phyloP scores from a whole-genome alignment of 64 coral and sea anemone genomes.

The Montipora cactus region DNA sequence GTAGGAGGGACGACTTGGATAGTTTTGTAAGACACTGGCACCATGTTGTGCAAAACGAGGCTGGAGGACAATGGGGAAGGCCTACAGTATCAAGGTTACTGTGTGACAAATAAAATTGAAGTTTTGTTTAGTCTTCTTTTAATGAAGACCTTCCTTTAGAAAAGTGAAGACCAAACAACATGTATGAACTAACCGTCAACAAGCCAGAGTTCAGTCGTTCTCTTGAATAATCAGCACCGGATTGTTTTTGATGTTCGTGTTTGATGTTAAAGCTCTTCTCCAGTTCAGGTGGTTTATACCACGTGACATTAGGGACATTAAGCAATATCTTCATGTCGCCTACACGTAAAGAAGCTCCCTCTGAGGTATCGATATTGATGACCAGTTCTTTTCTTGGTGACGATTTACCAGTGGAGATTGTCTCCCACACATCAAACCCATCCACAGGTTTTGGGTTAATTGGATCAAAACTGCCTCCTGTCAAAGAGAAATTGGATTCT shows the following conservation, averaged over 20 bases:
- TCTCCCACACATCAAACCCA: slow-evolving; percentile 49
- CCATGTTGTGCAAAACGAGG: no score
- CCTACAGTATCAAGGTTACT: no score
- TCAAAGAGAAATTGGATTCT: background rate
- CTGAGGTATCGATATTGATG: slow-evolving; percentile 13
- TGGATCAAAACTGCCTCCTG: background rate
- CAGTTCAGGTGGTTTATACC: slow-evolving; percentile 78
- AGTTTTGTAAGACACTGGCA: no score
- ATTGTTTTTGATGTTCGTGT: background rate
- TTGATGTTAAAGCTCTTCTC: background rate
- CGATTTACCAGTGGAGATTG: slow-evolving; percentile 45
- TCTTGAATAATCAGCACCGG: background rate
- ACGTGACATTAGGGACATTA: slow-evolving; percentile 72
- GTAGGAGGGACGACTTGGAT: no score
- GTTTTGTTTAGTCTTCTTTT: background rate
- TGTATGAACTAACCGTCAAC: background rate
- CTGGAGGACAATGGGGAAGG: no score
- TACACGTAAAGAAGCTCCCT: slow-evolving; percentile 68
- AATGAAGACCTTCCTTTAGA: background rate
- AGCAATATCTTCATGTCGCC: slow-evolving; percentile 73
- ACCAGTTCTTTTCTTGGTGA: slow-evolving; percentile 47
- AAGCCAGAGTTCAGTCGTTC: background rate
- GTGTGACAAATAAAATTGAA: no score
- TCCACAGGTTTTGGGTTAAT: slow-evolving; percentile 12
- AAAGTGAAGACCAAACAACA: background rate